phyloP scores from a whole-genome alignment of 2,797 vertebrate species.

The Aulostomus chinensis region DNA sequence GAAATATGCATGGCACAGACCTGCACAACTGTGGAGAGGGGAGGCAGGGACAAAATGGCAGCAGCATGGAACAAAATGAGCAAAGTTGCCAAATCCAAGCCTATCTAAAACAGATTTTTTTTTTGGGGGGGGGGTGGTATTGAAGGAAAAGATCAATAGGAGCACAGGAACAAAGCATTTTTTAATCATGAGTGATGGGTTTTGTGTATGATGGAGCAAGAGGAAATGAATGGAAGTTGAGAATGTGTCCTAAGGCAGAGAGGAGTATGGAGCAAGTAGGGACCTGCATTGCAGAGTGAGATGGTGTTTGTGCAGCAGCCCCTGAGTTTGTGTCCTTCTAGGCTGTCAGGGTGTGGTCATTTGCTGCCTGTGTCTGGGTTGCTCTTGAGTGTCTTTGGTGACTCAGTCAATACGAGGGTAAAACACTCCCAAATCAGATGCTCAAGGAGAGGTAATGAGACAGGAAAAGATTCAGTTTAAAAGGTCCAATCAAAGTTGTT shows the following conservation, averaged over 20 bases:
- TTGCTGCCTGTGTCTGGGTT: slow-evolving; percentile 1
- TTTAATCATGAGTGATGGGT: too few species aligned
- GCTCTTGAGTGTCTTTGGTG: not conserved
- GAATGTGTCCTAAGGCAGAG: not conserved
- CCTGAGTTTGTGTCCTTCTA: not conserved
- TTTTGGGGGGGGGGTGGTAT: too few species aligned
- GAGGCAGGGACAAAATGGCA: slow-evolving; percentile 51
- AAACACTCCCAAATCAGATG: not conserved
- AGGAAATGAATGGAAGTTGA: not conserved
- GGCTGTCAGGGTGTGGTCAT: slow-evolving; percentile 5
- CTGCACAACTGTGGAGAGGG: slow-evolving; percentile 27
- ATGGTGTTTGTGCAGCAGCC: not conserved
- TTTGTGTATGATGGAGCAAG: too few species aligned
- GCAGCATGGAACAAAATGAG: slow-evolving; percentile 23
- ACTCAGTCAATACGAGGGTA: not conserved
- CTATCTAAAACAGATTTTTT: not conserved
- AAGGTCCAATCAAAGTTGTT: not conserved
- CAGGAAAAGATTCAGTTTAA: not conserved
- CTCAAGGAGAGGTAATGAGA: not conserved
- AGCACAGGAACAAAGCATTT: too few species aligned
- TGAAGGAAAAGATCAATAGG: too few species aligned
- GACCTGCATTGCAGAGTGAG: slow-evolving; percentile 25
- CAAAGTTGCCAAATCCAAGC: not conserved
- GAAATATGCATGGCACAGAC: slow-evolving; percentile 74
- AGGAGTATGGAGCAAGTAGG: slow-evolving; percentile 13